phyloP scores from a whole-genome alignment of 2,113 vertebrate genomes.

The Percopsis transmontana region DNA sequence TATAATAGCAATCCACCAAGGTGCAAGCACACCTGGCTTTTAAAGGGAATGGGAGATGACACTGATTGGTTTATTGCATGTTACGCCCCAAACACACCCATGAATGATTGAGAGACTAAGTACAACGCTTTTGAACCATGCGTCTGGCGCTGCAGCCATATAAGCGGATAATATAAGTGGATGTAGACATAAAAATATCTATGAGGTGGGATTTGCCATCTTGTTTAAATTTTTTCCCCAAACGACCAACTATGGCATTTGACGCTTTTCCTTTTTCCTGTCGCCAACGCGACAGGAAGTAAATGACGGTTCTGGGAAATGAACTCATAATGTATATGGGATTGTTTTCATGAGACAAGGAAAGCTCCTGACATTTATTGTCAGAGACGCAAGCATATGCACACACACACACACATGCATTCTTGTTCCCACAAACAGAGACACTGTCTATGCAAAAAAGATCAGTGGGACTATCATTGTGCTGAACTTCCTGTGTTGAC shows the following conservation, averaged over 20 bases:
- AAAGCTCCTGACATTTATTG: slow-evolving; percentile 64
- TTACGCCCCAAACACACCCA: too few relatives aligned
- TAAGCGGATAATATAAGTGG: too few relatives aligned
- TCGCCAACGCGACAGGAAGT: slow-evolving; percentile 21
- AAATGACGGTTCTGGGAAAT: slow-evolving; percentile 10
- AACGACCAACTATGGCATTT: slow-evolving; percentile 19
- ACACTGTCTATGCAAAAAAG: slow-evolving; percentile 51
- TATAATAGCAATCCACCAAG: too few relatives aligned
- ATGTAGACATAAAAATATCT: too few relatives aligned
- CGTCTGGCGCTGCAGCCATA: too few relatives aligned
- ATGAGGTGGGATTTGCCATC: neutral
- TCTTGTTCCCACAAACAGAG: slow-evolving; percentile 64
- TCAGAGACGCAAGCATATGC: slow-evolving; percentile 1
- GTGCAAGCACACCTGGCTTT: too few relatives aligned
- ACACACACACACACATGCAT: slow-evolving; percentile 9
- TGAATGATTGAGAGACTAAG: too few relatives aligned
- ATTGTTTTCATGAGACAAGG: slow-evolving; percentile 61
- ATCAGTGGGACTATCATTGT: slow-evolving; percentile 70
- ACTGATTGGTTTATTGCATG: too few relatives aligned
- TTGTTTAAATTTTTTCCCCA: slow-evolving; percentile 22
- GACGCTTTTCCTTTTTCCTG: slow-evolving; percentile 19
- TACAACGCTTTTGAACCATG: too few relatives aligned
- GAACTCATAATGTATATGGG: slow-evolving; percentile 28
- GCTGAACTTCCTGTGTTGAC: slow-evolving; percentile 62
- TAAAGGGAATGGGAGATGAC: too few relatives aligned